Base-by-base conservation (phyloP, 2,888 invertebrate species). In the Diadegma fenestrale region DNA sequence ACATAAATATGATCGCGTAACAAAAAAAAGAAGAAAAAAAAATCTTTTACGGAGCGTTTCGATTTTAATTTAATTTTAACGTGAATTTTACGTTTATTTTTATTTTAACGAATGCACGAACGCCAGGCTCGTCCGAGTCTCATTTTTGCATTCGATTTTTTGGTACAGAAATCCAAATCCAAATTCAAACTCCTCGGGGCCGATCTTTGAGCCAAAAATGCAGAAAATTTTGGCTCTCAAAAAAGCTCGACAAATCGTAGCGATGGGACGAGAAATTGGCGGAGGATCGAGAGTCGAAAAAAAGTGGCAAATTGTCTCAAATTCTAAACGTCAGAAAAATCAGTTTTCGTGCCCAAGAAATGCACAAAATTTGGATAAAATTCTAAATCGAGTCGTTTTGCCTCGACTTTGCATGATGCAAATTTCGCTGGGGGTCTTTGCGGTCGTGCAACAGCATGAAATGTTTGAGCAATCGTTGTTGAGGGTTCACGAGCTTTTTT, bases 351-450 rank as follows among this genome's bases (percentile, higher is more conserved):
- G n/a, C n/a, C n/a, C n/a, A n/a, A n/a, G n/a, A n/a, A n/a, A n/a
- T n/a, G n/a, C n/a, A n/a, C n/a, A n/a, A n/a, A n/a, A n/a, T n/a
- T n/a, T n/a, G n/a, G n/a, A n/a, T n/a, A n/a, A n/a, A n/a, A n/a
- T n/a, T n/a, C n/a, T n/a, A n/a, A n/a, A n/a, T n/a, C n/a, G n/a
- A n/a, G n/a, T n/a, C n/a, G n/a, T n/a, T n/a, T n/a, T n/a, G n/a
- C n/a, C n/a, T n/a, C n/a, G n/a, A n/a, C n/a, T n/a, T n/a, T n/a
- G n/a, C n/a, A 66, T 91, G 90, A 91, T 86, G 91, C 89, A 90
- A 91, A 75, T 88, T 71, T 85, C 88, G 91, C 91, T 90, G 91
- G 91, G 91, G 91, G 91, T 91, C 90, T 63, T 82, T 37, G 37
- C n/a, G 12, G 88, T 88, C 80, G 82, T 82, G 88, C 88, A 88